These are phyloP conservation scores for Conops quadrifasciatus DNA, from an alignment of 2,888 invertebrate species.

Conservation along the genomic window DNA sequence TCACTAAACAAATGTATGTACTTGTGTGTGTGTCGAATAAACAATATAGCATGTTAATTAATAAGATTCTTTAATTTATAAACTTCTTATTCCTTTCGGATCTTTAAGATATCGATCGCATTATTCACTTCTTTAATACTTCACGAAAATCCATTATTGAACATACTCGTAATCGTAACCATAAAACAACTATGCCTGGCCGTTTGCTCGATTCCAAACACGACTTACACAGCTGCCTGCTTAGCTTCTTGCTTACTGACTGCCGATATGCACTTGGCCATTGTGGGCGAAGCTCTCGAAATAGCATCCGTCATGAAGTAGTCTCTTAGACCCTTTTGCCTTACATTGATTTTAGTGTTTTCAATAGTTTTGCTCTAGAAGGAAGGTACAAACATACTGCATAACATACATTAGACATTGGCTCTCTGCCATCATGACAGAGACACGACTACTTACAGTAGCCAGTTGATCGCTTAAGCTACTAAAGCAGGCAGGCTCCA, in stretches of 20 bases:
- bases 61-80: too few species aligned
- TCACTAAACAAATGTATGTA: too few species aligned
- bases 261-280: constrained; percentile 98
- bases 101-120: too few species aligned
- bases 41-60: too few species aligned
- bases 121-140: too few species aligned
- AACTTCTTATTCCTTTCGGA: too few species aligned
- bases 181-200: too few species aligned
- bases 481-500: constrained; percentile 86
- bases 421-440: too few species aligned
- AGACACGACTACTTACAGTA: constrained; percentile 69
- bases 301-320: constrained; percentile 97
- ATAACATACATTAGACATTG: too few species aligned
- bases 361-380: constrained; percentile 66
- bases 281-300: constrained; percentile 95
- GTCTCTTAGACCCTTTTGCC: constrained; percentile 81
- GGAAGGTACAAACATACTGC: neutral
- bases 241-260: constrained; percentile 71
- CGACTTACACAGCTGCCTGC: constrained; percentile 21
- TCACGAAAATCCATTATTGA: too few species aligned
- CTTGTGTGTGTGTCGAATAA: too few species aligned
- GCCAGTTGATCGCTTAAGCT: constrained; percentile 81
- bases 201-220: neutral
- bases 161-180: too few species aligned
- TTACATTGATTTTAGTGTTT: constrained; percentile 73